Conservation (phyloP, 1,140 invertebrate species). For the Psilanteris sp. region DNA sequence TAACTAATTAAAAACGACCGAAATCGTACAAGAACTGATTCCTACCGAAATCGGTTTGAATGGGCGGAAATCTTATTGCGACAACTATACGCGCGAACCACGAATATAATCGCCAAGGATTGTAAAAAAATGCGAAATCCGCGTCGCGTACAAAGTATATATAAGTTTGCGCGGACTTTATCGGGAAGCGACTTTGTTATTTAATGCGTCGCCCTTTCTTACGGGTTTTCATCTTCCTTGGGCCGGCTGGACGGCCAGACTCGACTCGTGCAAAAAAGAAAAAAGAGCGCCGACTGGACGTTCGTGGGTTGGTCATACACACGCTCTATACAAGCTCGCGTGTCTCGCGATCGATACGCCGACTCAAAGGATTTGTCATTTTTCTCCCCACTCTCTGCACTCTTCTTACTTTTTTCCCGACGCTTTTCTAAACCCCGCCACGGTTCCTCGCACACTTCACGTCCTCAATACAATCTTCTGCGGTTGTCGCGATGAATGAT, state of each 20-base stretch:
- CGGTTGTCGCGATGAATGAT: constrained; percentile 23
- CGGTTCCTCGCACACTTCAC: too few species aligned
- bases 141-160: too few species aligned
- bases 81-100: too few species aligned
- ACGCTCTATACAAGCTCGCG: constrained; percentile 2
- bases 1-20: too few species aligned
- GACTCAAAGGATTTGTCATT: constrained; percentile 41
- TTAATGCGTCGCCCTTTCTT: constrained; percentile 36
- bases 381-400: neutral
- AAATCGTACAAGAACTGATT: too few species aligned
- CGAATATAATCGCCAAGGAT: too few species aligned
- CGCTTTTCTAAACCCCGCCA: neutral
- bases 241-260: neutral
- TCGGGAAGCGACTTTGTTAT: constrained; percentile 29
- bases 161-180: constrained; percentile 17
- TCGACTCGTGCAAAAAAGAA: constrained; percentile 22
- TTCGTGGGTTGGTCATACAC: constrained; percentile 34
- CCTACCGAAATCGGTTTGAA: too few species aligned
- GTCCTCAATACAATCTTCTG: constrained; percentile 5
- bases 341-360: constrained; percentile 14
- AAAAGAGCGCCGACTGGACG: constrained; percentile 21
- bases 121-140: constrained; percentile 18
- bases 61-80: too few species aligned
- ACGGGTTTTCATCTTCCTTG: constrained; percentile 44
- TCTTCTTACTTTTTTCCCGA: constrained; percentile 3